Conservation (phyloP, 2,113 vertebrate genomes). For the Rhinogobius similis region DNA sequence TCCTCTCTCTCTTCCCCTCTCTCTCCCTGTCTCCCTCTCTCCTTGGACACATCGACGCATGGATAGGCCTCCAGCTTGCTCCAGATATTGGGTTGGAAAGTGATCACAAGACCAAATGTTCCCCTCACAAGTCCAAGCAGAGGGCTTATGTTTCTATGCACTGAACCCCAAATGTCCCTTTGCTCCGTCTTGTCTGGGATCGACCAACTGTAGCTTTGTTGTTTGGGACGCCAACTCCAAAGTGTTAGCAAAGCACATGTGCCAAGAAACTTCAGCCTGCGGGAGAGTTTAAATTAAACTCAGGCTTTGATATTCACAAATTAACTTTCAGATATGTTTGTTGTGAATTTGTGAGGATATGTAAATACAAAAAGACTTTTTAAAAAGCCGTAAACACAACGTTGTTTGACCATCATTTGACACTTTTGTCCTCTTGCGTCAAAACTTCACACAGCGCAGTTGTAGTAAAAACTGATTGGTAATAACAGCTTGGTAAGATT, state of each 20-base stretch:
- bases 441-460: too few relatives aligned
- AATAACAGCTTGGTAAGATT: too few relatives aligned
- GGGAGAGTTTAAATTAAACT: constrained; percentile 11
- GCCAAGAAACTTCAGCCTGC: constrained; percentile 6
- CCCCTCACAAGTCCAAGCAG: constrained; percentile 53
- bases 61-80: constrained; percentile 18
- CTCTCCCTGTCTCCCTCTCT: constrained; percentile 22
- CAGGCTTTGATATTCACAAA: not conserved
- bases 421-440: not conserved
- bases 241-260: constrained; percentile 28
- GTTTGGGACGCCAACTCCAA: constrained; percentile 37
- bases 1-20: constrained; percentile 5
- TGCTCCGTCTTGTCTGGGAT: constrained; percentile 42
- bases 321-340: not conserved
- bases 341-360: not conserved
- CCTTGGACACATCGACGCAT: constrained; percentile 17
- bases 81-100: constrained; percentile 56
- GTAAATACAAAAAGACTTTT: too few relatives aligned
- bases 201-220: constrained; percentile 44
- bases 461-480: too few relatives aligned
- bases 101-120: constrained; percentile 55
- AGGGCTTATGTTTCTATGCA: constrained; percentile 54
- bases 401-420: not conserved
- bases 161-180: constrained; percentile 45
- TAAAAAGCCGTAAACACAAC: too few relatives aligned